Conservation (phyloP, 2,888 invertebrate genomes). For the Aphrophora alni region DNA sequence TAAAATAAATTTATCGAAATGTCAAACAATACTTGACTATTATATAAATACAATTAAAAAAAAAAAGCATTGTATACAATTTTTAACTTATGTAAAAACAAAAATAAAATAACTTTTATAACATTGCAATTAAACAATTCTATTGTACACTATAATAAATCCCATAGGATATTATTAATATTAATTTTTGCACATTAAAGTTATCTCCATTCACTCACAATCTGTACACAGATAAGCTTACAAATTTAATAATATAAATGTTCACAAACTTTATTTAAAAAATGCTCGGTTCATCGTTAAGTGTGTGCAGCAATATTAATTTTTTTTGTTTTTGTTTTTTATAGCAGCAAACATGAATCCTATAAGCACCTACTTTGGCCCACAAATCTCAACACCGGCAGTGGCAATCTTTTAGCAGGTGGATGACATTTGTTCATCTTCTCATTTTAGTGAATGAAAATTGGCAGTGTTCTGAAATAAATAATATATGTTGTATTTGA, state of each 20-base stretch:
- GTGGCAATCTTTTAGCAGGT: conserved; percentile 28
- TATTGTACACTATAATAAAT: not conserved
- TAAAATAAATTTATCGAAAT: conserved; percentile 29
- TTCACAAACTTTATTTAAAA: not conserved
- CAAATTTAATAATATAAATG: conserved; percentile 15
- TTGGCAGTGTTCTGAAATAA: conserved; percentile 17
- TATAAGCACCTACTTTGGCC: conserved; percentile 38
- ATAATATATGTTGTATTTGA: too few relatives aligned
- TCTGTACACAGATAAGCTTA: conserved; percentile 35
- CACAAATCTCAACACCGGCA: conserved; percentile 35
- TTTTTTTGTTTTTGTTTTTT: conserved; percentile 8
- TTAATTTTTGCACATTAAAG: conserved; percentile 14
- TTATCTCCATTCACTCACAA: conserved; percentile 17
- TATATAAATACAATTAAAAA: conserved; percentile 33
- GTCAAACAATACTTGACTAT: conserved; percentile 30
- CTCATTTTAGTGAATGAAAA: not conserved
- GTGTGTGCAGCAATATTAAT: conserved; percentile 33
- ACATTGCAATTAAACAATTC: not conserved
- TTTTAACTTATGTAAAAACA: not conserved
- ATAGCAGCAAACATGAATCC: conserved; percentile 31
- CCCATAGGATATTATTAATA: conserved; percentile 10
- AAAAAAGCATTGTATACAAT: conserved; percentile 31
- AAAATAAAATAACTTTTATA: not conserved
- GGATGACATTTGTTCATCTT: conserved; percentile 6
- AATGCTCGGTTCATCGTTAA: conserved; percentile 30